Conservation (phyloP, 2,113 vertebrate species). For the Chascanopsetta lugubris region DNA sequence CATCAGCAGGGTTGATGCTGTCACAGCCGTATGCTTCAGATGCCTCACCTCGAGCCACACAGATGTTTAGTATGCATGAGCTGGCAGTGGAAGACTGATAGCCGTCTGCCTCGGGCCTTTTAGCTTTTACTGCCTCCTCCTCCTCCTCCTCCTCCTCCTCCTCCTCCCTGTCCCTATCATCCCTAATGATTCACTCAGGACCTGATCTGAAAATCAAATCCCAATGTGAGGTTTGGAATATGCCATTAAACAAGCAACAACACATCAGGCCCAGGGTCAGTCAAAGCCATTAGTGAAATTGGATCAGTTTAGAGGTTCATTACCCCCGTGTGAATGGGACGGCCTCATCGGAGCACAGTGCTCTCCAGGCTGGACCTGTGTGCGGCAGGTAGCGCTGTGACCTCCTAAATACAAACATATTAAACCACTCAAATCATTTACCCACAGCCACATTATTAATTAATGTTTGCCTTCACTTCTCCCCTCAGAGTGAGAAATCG, state of each 20-base stretch:
- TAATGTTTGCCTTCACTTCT: slow-evolving; percentile 8
- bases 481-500: not conserved
- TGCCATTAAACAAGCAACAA: slow-evolving; percentile 68
- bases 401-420: slow-evolving; percentile 6
- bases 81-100: slow-evolving; percentile 53
- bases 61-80: slow-evolving; percentile 68
- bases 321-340: slow-evolving; percentile 67
- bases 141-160: slow-evolving; percentile 52
- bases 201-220: slow-evolving; percentile 69
- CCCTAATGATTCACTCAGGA: slow-evolving; percentile 69
- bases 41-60: slow-evolving; percentile 36
- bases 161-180: slow-evolving; percentile 57
- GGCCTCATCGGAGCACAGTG: slow-evolving; percentile 34
- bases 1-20: slow-evolving; percentile 34
- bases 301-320: slow-evolving; percentile 75
- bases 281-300: slow-evolving; percentile 73
- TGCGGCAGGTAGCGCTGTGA: slow-evolving; percentile 16
- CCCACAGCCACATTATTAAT: slow-evolving; percentile 20
- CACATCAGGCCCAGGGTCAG: slow-evolving; percentile 70
- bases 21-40: slow-evolving; percentile 61
- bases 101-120: slow-evolving; percentile 54
- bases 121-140: slow-evolving; percentile 61
- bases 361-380: slow-evolving; percentile 34
- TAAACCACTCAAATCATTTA: slow-evolving; percentile 11
- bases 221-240: slow-evolving; percentile 59